A percentile compares a stretch with the other conserved stretches of the same genome.
These are phyloP conservation scores for Holocentrus rufus DNA, from an alignment of 2,797 vertebrate genomes.

Conservation along the genomic window DNA sequence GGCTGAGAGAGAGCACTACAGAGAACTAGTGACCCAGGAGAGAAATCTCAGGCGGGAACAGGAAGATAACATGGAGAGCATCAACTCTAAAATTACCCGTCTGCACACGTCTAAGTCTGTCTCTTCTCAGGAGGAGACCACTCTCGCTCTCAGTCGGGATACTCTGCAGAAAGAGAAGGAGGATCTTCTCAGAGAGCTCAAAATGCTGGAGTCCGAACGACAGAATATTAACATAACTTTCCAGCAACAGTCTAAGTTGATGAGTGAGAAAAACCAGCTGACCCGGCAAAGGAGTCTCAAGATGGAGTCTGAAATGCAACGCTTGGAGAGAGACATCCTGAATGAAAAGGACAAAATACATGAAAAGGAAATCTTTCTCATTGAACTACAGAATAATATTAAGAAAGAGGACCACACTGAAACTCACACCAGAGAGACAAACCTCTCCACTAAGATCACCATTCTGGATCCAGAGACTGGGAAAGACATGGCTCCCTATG, in stretches of 20 bases:
- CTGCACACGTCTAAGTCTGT: conserved; percentile 81
- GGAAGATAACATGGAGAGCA: conserved; percentile 82
- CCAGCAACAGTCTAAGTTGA: conserved; percentile 86
- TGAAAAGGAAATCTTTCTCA: conserved; percentile 84
- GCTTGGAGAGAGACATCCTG: conserved; percentile 88
- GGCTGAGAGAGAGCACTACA: conserved; percentile 84
- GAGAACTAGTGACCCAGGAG: conserved; percentile 86
- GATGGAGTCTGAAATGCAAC: conserved; percentile 81
- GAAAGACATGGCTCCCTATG: conserved; percentile 92
- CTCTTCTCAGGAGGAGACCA: conserved; percentile 82
- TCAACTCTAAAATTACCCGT: conserved; percentile 81
- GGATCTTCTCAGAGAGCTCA: conserved; percentile 82
- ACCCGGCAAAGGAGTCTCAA: conserved; percentile 86
- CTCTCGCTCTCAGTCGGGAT: conserved; percentile 78
- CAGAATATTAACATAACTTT: conserved; percentile 84
- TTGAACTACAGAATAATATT: conserved; percentile 82
- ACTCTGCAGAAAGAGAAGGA: conserved; percentile 83
- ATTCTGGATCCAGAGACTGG: conserved; percentile 95
- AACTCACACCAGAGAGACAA: conserved; percentile 90
- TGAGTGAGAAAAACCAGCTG: conserved; percentile 85
- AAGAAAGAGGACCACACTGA: conserved; percentile 86
- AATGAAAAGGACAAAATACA: conserved; percentile 89
- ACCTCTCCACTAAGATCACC: conserved; percentile 92
- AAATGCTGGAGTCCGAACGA: conserved; percentile 83
- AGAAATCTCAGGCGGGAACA: conserved; percentile 81